Conservation (phyloP, 2,888 invertebrate species). For the Reticulitermes lucifugus region DNA sequence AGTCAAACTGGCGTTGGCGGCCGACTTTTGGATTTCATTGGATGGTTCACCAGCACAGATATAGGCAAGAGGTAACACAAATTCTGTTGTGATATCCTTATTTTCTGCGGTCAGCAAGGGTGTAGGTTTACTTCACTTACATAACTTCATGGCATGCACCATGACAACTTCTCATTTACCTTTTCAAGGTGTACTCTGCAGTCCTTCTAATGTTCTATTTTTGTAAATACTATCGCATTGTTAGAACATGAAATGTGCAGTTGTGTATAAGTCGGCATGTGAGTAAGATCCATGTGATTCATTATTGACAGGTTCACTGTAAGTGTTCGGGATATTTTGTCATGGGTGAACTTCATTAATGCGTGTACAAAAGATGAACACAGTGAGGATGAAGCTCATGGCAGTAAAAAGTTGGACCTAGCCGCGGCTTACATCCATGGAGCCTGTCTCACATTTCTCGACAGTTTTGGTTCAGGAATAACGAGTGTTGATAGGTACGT, state of each 20-base stretch:
- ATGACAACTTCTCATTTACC: no score
- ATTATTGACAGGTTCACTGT: conserved; percentile 74
- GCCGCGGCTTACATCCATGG: conserved; percentile 88
- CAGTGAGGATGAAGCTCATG: conserved; percentile 50
- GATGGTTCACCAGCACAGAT: conserved; percentile 79
- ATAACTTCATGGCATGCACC: no score
- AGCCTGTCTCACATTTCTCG: conserved; percentile 90
- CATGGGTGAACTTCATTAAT: conserved; percentile 94
- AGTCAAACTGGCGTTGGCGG: conserved; percentile 72
- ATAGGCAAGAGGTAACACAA: conserved; percentile 71
- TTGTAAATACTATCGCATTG: no score
- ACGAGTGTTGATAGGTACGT: conserved; percentile 76
- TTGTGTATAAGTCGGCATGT: not conserved
- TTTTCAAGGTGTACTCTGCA: no score
- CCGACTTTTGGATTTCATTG: conserved; percentile 82
- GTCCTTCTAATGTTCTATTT: no score
- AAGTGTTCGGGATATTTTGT: conserved; percentile 91
- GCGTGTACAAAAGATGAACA: conserved; percentile 61
- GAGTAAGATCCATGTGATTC: not conserved
- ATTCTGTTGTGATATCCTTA: not conserved
- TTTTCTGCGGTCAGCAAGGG: no score
- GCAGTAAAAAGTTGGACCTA: conserved; percentile 63
- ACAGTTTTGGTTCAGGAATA: conserved; percentile 89
- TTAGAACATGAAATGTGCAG: no score
- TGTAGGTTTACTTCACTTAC: no score